phyloP scores from a whole-genome alignment of 2,797 vertebrate genomes.

The Micromesistius poutassou region DNA sequence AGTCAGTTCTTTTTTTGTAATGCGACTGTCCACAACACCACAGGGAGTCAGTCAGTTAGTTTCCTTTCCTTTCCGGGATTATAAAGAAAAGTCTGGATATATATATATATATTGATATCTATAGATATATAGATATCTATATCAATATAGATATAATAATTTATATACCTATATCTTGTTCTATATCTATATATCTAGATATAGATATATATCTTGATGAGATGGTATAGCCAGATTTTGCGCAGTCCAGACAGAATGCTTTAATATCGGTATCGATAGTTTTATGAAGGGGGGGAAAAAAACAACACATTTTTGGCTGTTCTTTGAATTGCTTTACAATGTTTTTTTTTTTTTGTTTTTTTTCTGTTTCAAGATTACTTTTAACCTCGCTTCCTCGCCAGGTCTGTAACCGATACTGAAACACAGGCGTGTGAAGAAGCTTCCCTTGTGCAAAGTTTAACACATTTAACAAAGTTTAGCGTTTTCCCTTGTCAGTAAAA shows the following conservation, averaged over 20 bases:
- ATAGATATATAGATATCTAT: neutral
- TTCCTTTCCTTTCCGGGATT: slow-evolving; percentile 42
- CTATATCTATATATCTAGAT: neutral
- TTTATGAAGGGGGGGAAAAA: slow-evolving; percentile 34
- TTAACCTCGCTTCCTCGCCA: slow-evolving; percentile 33
- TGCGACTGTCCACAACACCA: slow-evolving; percentile 32
- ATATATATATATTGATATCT: neutral
- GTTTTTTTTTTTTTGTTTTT: slow-evolving; percentile 66
- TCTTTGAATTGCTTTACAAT: slow-evolving; percentile 70
- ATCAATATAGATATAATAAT: neutral
- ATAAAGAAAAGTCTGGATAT: slow-evolving; percentile 49
- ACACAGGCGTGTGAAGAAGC: slow-evolving; percentile 25
- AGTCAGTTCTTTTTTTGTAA: slow-evolving; percentile 25
- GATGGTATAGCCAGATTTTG: slow-evolving; percentile 66
- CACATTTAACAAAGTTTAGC: slow-evolving; percentile 4
- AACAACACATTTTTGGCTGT: slow-evolving; percentile 59
- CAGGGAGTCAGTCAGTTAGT: slow-evolving; percentile 24
- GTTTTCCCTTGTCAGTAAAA: slow-evolving; percentile 20
- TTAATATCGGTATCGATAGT: slow-evolving; percentile 37
- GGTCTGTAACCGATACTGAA: slow-evolving; percentile 36
- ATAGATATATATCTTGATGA: slow-evolving; percentile 14
- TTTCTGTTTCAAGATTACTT: slow-evolving; percentile 42
- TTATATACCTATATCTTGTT: too few species aligned
- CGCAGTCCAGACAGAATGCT: slow-evolving; percentile 62
- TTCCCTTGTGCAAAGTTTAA: slow-evolving; percentile 1